These are phyloP conservation scores for Platyura marginata DNA, from an alignment of 1,140 invertebrate genomes.

Conservation along the genomic window DNA sequence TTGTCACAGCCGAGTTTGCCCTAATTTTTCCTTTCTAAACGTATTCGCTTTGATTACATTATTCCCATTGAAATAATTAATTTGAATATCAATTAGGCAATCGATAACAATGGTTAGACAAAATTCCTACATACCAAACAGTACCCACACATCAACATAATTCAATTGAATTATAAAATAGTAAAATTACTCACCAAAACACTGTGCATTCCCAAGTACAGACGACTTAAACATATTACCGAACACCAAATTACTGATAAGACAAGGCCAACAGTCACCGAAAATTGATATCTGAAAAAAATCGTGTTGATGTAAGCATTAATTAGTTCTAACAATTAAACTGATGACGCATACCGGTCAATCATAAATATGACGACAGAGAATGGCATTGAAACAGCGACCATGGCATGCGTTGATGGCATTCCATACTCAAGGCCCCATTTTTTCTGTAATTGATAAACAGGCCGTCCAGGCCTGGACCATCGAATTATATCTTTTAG, in stretches of 20 bases:
- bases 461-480: constrained; percentile 70
- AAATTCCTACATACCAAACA: too few relatives aligned
- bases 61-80: too few relatives aligned
- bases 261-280: constrained; percentile 29
- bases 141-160: too few relatives aligned
- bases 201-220: constrained; percentile 87
- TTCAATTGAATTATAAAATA: neutral
- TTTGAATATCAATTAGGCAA: too few relatives aligned
- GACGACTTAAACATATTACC: constrained; percentile 61
- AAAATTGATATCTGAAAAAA: constrained; percentile 45
- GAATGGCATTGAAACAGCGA: constrained; percentile 64
- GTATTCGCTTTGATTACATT: too few relatives aligned
- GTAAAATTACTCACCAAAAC: constrained; percentile 41
- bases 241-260: constrained; percentile 45
- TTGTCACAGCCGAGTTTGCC: too few relatives aligned
- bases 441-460: constrained; percentile 62
- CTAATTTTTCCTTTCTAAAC: too few relatives aligned
- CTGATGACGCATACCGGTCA: constrained; percentile 26
- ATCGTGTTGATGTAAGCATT: neutral
- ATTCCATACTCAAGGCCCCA: constrained; percentile 83
- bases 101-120: too few relatives aligned
- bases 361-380: constrained; percentile 62
- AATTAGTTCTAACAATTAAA: neutral
- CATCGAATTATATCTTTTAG: constrained; percentile 41
- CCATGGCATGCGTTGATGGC: constrained; percentile 89